These are phyloP conservation scores for Hydrophis major DNA, from an alignment of 2,797 vertebrate species.

Conservation along the genomic window DNA sequence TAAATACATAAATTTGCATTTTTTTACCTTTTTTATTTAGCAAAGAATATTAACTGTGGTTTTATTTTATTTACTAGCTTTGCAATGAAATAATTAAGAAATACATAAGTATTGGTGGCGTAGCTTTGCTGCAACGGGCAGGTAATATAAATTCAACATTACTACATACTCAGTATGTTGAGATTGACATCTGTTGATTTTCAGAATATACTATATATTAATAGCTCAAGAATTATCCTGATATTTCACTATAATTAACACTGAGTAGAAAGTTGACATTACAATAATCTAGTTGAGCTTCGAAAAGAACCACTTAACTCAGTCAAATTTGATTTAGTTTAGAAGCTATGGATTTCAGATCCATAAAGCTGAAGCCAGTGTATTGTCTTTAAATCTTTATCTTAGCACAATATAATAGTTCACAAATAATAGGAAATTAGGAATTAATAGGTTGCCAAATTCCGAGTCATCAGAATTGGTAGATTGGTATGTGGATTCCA, in stretches of 20 bases:
- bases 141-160: slow-evolving; percentile 67
- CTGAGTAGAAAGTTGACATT: background rate
- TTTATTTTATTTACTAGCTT: slow-evolving; percentile 71
- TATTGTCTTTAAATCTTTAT: background rate
- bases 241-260: background rate
- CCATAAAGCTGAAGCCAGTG: background rate
- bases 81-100: slow-evolving; percentile 80
- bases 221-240: background rate
- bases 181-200: background rate
- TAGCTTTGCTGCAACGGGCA: slow-evolving; percentile 81
- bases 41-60: slow-evolving; percentile 6
- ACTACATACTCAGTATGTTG: slow-evolving; percentile 1
- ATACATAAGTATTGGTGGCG: slow-evolving; percentile 73
- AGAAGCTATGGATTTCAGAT: background rate
- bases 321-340: background rate
- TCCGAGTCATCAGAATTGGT: background rate
- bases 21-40: slow-evolving; percentile 11
- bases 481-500: background rate
- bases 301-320: background rate
- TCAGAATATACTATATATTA: background rate
- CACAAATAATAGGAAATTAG: background rate
- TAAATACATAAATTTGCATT: background rate
- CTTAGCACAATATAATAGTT: background rate
- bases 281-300: background rate
- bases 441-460: background rate